Conservation (phyloP, 2,797 vertebrate genomes). For the Petrocephalus schoutedeni region DNA sequence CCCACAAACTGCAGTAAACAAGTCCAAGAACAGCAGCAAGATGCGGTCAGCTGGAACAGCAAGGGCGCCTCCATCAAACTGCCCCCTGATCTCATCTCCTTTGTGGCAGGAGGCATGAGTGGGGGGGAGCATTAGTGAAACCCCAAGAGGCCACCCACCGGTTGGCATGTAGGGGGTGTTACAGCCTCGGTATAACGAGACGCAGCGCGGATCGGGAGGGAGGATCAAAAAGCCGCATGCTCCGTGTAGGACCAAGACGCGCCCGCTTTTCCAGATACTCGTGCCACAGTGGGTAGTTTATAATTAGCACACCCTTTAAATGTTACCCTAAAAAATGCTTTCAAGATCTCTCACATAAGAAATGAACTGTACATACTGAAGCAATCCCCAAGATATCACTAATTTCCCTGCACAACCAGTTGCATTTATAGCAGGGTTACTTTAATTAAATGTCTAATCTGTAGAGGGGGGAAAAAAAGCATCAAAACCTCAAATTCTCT, state of each 20-base stretch:
- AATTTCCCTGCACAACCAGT: background rate
- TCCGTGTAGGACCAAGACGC: background rate
- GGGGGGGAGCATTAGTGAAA: constrained; percentile 12
- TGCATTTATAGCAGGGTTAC: background rate
- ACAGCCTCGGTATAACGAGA: background rate
- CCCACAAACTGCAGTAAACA: background rate
- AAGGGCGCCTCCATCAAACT: constrained; percentile 23
- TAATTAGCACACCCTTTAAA: background rate
- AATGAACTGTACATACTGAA: background rate
- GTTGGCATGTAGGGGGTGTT: background rate
- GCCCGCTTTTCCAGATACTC: background rate
- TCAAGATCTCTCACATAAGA: background rate
- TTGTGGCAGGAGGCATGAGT: background rate
- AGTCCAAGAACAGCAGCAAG: background rate
- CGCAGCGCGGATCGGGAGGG: background rate
- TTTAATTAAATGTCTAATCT: background rate
- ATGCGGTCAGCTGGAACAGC: background rate
- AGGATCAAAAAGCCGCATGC: background rate
- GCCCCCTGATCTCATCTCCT: constrained; percentile 16
- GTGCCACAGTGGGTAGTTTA: background rate
- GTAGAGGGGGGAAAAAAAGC: background rate
- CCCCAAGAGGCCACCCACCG: constrained; percentile 17
- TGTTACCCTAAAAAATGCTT: background rate
- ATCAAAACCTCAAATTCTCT: background rate
- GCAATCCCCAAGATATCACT: background rate